Evolutionary conservation across 2,113 vertebrate species (phyloP).

Genomic region (Plecotus auritus): DNA sequence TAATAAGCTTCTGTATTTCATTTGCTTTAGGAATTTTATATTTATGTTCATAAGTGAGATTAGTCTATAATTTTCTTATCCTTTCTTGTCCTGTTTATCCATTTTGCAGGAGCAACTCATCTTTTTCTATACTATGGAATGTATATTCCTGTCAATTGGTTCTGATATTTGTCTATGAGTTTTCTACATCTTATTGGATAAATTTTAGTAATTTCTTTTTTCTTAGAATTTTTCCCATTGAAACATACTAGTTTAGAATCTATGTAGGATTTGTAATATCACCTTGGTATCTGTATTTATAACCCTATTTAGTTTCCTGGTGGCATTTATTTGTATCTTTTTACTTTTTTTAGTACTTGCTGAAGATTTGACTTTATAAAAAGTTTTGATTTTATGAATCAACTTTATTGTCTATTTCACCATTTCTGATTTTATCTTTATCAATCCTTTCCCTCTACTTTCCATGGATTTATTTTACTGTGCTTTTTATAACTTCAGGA

Average conservation of each 20-base stretch:
- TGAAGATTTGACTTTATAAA: background rate
- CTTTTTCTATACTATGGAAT: background rate
- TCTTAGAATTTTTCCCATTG: background rate
- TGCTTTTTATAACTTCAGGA: background rate
- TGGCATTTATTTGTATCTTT: background rate
- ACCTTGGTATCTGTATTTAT: background rate
- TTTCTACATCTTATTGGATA: background rate
- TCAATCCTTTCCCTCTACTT: background rate
- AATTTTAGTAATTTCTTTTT: background rate
- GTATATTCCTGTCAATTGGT: background rate
- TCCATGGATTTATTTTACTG: background rate
- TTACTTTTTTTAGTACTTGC: background rate
- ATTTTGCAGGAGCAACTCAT: background rate
- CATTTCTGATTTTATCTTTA: slow-evolving; percentile 21
- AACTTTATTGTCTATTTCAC: slow-evolving; percentile 23
- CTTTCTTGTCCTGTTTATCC: background rate
- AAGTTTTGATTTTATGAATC: background rate
- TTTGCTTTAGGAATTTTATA: slow-evolving; percentile 6
- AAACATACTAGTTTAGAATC: background rate
- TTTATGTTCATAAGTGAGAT: background rate
- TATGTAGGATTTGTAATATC: background rate
- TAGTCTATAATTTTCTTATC: background rate
- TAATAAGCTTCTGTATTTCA: slow-evolving; percentile 15
- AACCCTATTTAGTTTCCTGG: background rate
- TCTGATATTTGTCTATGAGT: background rate